Percentiles rank a stretch among this genome's conserved stretches.
These are phyloP conservation scores for Eutrigla gurnardus DNA, from an alignment of 2,797 vertebrate species.

Conservation along the genomic window DNA sequence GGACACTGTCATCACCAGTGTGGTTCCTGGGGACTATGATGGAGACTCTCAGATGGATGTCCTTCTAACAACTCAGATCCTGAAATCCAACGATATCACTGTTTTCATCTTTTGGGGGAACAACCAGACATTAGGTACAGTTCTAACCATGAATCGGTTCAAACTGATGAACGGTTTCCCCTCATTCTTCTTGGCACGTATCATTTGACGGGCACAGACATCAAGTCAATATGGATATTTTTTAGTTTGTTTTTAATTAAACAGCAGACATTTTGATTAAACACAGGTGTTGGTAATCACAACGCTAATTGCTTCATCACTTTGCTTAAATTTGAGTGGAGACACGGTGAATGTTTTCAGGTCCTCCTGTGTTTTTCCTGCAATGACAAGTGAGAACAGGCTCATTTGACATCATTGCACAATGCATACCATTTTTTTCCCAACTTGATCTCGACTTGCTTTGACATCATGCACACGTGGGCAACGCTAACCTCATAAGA, in stretches of 20 bases:
- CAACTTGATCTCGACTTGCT: too few species aligned
- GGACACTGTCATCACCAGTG: constrained; percentile 86
- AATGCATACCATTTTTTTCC: too few species aligned
- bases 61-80: constrained; percentile 86
- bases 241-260: too few species aligned
- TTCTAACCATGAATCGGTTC: neutral
- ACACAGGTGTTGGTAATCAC: too few species aligned
- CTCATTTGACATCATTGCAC: too few species aligned
- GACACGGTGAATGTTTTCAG: neutral
- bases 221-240: neutral
- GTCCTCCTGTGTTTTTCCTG: neutral
- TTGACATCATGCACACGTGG: too few species aligned
- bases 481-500: too few species aligned
- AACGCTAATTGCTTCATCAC: too few species aligned
- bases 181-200: neutral
- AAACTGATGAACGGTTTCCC: too few species aligned
- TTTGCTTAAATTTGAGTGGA: neutral
- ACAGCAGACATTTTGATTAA: too few species aligned
- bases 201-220: neutral
- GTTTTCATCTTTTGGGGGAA: constrained; percentile 93
- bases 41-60: constrained; percentile 99
- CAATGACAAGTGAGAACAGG: neutral
- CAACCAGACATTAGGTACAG: constrained; percentile 93
- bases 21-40: constrained; percentile 97
- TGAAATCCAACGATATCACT: constrained; percentile 20